Conservation (phyloP, 2,888 invertebrate genomes). For the Dynastes grantii region DNA sequence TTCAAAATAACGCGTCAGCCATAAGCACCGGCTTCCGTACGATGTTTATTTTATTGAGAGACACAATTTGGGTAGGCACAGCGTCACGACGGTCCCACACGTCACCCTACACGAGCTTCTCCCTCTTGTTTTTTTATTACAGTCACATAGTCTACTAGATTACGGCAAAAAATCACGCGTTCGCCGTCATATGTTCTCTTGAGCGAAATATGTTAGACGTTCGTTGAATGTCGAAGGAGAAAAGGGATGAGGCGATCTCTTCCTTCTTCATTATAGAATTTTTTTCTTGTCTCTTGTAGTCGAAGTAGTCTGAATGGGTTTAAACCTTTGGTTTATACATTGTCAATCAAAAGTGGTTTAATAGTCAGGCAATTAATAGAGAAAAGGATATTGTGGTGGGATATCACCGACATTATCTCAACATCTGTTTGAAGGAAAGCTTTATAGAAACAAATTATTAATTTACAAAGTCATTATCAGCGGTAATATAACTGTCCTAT, state of each 20-base stretch:
- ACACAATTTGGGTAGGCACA: background rate
- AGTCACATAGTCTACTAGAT: conserved; percentile 57
- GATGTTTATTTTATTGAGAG: conserved; percentile 29
- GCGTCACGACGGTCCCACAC: background rate
- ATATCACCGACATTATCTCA: no score
- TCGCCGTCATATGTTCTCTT: conserved; percentile 57
- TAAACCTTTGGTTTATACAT: background rate
- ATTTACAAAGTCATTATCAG: no score
- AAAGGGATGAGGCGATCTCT: background rate
- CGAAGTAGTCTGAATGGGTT: background rate
- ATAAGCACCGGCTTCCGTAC: background rate
- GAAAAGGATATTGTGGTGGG: no score
- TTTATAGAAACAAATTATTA: no score
- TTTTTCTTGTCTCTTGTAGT: background rate
- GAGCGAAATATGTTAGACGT: conserved; percentile 55
- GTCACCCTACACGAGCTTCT: background rate
- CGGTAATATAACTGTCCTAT: no score
- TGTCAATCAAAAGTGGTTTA: no score
- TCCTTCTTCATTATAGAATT: background rate
- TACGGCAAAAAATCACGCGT: conserved; percentile 56
- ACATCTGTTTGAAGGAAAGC: no score
- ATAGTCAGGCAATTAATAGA: no score
- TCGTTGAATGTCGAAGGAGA: conserved; percentile 51
- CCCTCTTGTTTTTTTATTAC: conserved; percentile 53
- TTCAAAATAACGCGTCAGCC: no score